phyloP scores from a whole-genome alignment of 2,888 invertebrate species.

The Drosophila monieri region DNA sequence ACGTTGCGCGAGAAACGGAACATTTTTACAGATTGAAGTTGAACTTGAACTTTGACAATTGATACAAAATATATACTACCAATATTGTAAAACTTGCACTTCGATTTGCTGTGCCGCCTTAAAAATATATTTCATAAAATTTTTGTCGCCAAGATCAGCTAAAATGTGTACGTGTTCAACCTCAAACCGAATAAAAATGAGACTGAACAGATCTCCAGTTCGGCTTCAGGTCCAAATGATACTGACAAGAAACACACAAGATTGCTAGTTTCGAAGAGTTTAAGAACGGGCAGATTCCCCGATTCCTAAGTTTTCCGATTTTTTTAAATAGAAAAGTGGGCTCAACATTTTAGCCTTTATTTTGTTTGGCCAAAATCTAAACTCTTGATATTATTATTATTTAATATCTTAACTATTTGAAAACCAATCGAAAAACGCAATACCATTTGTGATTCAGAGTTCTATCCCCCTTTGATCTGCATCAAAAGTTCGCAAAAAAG shows the following conservation, averaged over 20 bases:
- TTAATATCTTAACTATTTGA: too few species aligned
- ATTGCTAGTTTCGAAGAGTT: not conserved
- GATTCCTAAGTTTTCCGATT: not conserved
- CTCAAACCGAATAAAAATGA: constrained; percentile 59
- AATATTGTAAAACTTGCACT: constrained; percentile 16
- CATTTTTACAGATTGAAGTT: constrained; percentile 41
- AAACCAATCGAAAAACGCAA: too few species aligned
- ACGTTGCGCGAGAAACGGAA: constrained; percentile 46
- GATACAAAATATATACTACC: constrained; percentile 9
- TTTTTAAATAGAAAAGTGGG: too few species aligned
- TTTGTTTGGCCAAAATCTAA: too few species aligned
- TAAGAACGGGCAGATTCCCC: not conserved
- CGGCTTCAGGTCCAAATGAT: not conserved
- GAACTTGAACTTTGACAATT: constrained; percentile 15
- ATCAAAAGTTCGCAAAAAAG: too few species aligned
- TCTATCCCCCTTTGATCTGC: too few species aligned
- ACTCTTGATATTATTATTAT: too few species aligned
- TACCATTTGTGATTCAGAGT: too few species aligned
- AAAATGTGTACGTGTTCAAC: constrained; percentile 64
- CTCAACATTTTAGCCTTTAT: too few species aligned
- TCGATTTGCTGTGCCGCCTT: constrained; percentile 24
- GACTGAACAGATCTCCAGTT: constrained; percentile 18
- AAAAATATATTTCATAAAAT: constrained; percentile 25
- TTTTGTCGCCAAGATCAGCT: constrained; percentile 48
- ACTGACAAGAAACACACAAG: constrained; percentile 11